Evolutionary conservation across 2,797 vertebrate species (phyloP), one percentile per base, ranked within the genome.

Genomic region (Danionella dracula): DNA sequence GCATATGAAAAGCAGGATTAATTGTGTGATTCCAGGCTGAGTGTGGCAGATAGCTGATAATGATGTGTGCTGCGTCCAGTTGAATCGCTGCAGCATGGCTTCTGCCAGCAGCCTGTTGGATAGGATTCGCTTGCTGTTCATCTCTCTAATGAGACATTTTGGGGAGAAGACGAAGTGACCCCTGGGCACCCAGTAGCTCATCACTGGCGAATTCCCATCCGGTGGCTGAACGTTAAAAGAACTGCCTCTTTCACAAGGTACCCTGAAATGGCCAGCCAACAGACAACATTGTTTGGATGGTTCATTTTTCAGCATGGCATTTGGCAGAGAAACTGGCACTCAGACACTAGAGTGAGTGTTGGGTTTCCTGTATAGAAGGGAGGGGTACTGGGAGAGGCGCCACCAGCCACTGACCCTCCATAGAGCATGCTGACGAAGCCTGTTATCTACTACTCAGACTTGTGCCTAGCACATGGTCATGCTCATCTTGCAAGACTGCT

Each of bases 101-200:
- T 31, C 19, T 86, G 87, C 87, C 88, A 88, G 87, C 76, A 75
- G 50, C 73, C 73, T 68, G 82, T 78, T 88, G 87, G 85, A 86
- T 76, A 75, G 74, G 49, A 76, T 84, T 86, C 84, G 79, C 84
- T 37, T 73, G 71, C 82, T 73, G 81, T 85, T 87, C 84, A 81
- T 88, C 87, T 88, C 83, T 76, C 85, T 88, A 89, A 89, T 86
- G 84, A 89, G 85, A 86, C 86, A 80, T 85, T 88, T 85, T 77
- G 72, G 41, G 65, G 77, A 82, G 80, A 88, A 84, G 83, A 89
- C 76, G 73, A 75, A 86, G 76, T 68, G 60, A 83, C 85, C 77
- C 68, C 63, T 49, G 64, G 82, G 78, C 71, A 70, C 79, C 79
- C 76, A 78, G 79, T 76, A 68, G 71, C 75, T 83, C 86, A 82